Evolutionary conservation across 2,797 vertebrate genomes (phyloP), one percentile per base, ranked within the genome.

Genomic region (Amphiprion clarkii): DNA sequence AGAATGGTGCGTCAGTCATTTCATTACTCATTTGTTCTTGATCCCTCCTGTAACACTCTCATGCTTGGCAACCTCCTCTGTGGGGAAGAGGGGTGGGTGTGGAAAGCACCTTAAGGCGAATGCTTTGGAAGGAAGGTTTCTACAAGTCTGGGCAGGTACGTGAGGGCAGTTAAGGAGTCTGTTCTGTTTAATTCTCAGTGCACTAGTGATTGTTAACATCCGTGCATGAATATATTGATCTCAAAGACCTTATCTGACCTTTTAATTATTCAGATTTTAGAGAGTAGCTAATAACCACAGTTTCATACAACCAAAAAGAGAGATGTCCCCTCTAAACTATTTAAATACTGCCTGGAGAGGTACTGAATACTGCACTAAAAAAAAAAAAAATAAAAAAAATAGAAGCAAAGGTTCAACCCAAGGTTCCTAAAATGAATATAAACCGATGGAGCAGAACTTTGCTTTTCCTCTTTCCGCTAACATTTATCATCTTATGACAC

Each of bases 21-120:
- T 90, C 78, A 84, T 90, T 87, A 91, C 79, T 91, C 88, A 90
- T 89, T 88, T 90, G 83, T 89, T 92, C 88, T 81, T 79, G 83
- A 92, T 89, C 84, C 86, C 48, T 87, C 65, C 79, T 83, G 81
- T 83, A 90, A 87, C 76, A 87, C 77, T 78, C 79, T 52, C 51
- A 76, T 56, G 76, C 85, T 87, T 89, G 88, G 89, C 89, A 81
- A 78, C 36, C 78, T 78, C 78, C 73, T 84, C 79, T 40, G 17
- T 40, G 23, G 23, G 2, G 23, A 23, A 23, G 23, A 2, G 23
- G 23, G 23, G 23, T 23, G 23, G 23, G 23, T 1, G 23, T 23
- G 23, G 23, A 23, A 23, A 23, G 23, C 27, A 27, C 70, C 69
- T 72, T 53, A 33, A 36, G 71, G 87, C 70, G 40, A 66, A 75